These are phyloP conservation scores for Ctenomys sociabilis DNA, from an alignment of 2,113 vertebrate species.

Conservation along the genomic window DNA sequence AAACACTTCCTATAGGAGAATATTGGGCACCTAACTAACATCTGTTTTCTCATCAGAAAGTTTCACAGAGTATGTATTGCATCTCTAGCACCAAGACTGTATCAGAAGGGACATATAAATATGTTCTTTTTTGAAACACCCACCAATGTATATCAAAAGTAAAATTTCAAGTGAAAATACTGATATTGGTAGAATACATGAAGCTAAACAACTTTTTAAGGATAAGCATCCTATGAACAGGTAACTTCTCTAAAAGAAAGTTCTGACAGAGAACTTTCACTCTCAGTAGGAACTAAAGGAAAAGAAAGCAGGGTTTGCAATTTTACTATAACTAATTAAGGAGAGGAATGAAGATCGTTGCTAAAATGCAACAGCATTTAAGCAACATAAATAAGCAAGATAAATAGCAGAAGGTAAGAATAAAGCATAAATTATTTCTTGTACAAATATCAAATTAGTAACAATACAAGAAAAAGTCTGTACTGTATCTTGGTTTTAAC, in stretches of 20 bases:
- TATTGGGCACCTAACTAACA: neutral
- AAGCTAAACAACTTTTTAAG: neutral
- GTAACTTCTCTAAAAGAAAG: neutral
- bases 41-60: neutral
- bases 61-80: neutral
- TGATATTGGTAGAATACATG: neutral
- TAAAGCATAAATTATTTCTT: neutral
- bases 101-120: neutral
- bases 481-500: too few relatives aligned
- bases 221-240: neutral
- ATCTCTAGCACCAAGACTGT: neutral
- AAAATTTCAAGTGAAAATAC: neutral
- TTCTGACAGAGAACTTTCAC: neutral
- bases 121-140: neutral
- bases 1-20: neutral
- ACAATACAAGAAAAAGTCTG: neutral
- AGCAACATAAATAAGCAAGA: neutral
- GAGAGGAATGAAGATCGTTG: neutral
- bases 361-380: neutral
- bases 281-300: neutral
- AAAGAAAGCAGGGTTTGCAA: too few relatives aligned
- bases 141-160: neutral
- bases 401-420: neutral
- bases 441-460: neutral
- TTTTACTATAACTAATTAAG: neutral